Conservation (phyloP, 2,797 vertebrate genomes). For the Protonibea diacanthus region DNA sequence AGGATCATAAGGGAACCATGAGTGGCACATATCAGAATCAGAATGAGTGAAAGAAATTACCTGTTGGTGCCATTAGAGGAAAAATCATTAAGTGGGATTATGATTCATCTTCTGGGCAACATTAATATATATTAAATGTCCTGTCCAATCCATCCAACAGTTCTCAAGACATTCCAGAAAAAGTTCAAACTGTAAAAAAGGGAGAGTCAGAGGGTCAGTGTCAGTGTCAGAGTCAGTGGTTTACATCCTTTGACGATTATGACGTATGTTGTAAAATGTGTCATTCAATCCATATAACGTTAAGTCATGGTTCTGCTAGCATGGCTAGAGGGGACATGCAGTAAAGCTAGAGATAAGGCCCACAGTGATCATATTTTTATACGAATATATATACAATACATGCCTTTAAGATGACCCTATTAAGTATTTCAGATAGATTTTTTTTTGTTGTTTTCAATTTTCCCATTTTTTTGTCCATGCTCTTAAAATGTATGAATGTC, state of each 20-base stretch:
- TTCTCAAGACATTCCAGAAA: not conserved
- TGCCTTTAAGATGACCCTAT: too few relatives aligned
- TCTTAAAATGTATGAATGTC: conserved; percentile 57
- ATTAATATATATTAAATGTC: too few relatives aligned
- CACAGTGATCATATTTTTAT: too few relatives aligned
- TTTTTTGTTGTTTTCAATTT: conserved; percentile 21
- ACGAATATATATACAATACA: too few relatives aligned
- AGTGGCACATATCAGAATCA: too few relatives aligned
- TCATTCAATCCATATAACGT: not conserved
- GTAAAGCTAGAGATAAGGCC: too few relatives aligned
- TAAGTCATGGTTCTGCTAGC: too few relatives aligned
- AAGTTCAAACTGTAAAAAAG: too few relatives aligned
- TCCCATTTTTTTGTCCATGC: conserved; percentile 4
- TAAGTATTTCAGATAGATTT: not conserved
- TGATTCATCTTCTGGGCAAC: not conserved
- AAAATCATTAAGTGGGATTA: not conserved
- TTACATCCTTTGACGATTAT: not conserved
- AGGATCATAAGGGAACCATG: not conserved
- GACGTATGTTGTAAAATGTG: not conserved
- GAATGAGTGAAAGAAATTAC: not conserved
- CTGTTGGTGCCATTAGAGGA: not conserved
- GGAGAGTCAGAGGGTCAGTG: not conserved
- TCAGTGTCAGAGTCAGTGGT: not conserved
- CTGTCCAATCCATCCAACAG: not conserved
- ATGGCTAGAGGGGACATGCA: too few relatives aligned